Evolutionary conservation across 2,113 vertebrate genomes (phyloP).

Genomic region (Hydrolagus affinis): DNA sequence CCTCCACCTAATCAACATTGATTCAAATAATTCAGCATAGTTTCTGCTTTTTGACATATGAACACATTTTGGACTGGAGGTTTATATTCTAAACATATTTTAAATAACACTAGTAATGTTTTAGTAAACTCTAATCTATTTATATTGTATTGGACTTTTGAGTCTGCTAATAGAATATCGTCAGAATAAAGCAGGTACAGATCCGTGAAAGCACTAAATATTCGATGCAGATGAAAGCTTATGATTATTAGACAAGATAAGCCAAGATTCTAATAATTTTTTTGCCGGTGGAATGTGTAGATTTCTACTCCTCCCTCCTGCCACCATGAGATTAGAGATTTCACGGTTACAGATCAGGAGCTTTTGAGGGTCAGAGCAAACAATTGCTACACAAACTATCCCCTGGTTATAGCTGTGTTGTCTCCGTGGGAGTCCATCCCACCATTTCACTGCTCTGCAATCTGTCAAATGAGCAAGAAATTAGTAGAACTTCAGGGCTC

Average conservation of each 20-base stretch:
- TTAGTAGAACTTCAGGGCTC: slow-evolving; percentile 28
- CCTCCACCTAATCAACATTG: not conserved
- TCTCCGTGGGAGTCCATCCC: slow-evolving; percentile 31
- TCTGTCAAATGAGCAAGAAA: slow-evolving; percentile 31
- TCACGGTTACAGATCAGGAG: slow-evolving; percentile 33
- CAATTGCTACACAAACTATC: slow-evolving; percentile 33
- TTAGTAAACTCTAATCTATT: slow-evolving; percentile 28
- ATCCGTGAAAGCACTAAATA: not conserved
- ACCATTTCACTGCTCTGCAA: slow-evolving; percentile 31
- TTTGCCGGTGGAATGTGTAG: slow-evolving; percentile 20
- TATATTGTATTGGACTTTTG: slow-evolving; percentile 16
- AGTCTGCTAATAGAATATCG: slow-evolving; percentile 7
- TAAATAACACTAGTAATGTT: not conserved
- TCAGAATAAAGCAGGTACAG: slow-evolving; percentile 12
- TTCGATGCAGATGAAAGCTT: not conserved
- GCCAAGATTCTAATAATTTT: slow-evolving; percentile 28
- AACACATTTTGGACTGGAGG: not conserved
- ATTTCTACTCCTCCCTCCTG: slow-evolving; percentile 30
- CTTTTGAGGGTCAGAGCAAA: slow-evolving; percentile 32
- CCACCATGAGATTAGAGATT: slow-evolving; percentile 32
- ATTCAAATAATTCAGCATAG: not conserved
- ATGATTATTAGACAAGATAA: slow-evolving; percentile 27
- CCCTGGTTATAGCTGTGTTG: slow-evolving; percentile 30
- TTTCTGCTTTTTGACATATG: not conserved
- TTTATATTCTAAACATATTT: slow-evolving; percentile 9